A percentile compares a stretch with the other conserved stretches of the same genome.
Conservation (phyloP, 2,113 vertebrate species). For the Microcebus jonahi region DNA sequence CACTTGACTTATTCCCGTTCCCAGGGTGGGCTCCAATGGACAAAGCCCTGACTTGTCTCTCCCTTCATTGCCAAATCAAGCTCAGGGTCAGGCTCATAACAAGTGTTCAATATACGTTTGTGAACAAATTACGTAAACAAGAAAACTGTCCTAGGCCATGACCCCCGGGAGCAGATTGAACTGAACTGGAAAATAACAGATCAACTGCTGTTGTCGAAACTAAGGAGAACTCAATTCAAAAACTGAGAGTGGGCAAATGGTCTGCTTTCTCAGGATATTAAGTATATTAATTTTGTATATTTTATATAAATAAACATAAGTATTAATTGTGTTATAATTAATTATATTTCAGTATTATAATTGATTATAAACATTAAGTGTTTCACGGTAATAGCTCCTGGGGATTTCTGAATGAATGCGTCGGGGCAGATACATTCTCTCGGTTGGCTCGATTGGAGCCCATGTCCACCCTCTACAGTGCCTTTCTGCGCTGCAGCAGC, state of each 20-base stretch:
- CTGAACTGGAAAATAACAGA: conserved; percentile 14
- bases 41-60: neutral
- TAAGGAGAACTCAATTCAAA: conserved; percentile 19
- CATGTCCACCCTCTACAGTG: neutral
- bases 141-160: neutral
- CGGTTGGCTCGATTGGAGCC: neutral
- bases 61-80: neutral
- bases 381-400: neutral
- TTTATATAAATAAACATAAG: conserved; percentile 32
- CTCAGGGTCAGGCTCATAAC: neutral
- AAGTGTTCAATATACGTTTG: conserved; percentile 39
- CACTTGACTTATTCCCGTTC: neutral
- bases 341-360: neutral
- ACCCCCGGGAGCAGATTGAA: conserved; percentile 10
- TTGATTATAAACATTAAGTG: neutral
- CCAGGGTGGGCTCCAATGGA: neutral
- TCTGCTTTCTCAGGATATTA: neutral
- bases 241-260: neutral
- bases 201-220: neutral
- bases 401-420: neutral
- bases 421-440: neutral
- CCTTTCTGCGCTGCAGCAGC: neutral
- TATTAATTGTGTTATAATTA: neutral
- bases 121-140: conserved; percentile 6
- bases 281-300: neutral